Conservation (phyloP, 1,140 invertebrate species). For the Cydia splendana region DNA sequence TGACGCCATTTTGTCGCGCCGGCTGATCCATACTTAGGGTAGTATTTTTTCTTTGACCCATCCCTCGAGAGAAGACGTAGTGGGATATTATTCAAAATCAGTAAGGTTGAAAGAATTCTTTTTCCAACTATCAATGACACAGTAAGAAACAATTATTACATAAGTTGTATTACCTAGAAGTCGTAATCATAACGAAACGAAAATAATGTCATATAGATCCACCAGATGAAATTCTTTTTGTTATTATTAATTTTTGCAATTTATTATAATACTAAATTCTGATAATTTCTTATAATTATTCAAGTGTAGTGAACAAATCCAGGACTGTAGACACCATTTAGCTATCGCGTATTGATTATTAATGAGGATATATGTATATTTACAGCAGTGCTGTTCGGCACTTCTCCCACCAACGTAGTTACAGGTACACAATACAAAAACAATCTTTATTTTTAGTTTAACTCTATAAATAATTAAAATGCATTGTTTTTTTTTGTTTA, state of each 20-base stretch:
- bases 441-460: neutral
- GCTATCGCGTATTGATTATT: conserved; percentile 22
- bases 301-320: neutral
- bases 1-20: conserved; percentile 79
- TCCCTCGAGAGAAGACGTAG: conserved; percentile 38
- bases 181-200: conserved; percentile 19
- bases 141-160: conserved; percentile 14
- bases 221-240: conserved; percentile 27
- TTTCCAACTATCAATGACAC: conserved; percentile 1
- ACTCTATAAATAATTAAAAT: neutral
- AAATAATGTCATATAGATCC: conserved; percentile 23
- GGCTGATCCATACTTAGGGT: conserved; percentile 66
- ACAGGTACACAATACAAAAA: neutral
- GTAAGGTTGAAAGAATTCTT: conserved; percentile 8
- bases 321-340: neutral
- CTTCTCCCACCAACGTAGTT: conserved; percentile 23
- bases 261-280: neutral
- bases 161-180: conserved; percentile 16
- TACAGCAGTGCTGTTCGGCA: conserved; percentile 28
- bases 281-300: neutral
- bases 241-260: conserved; percentile 1
- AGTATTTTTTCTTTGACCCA: conserved; percentile 59
- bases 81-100: conserved; percentile 35
- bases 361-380: conserved; percentile 24
- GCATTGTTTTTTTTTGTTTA: neutral